Percentiles rank a stretch among this genome's conserved stretches.
phyloP scores from a whole-genome alignment of 2,888 invertebrate genomes.

The Andricus curvator region DNA sequence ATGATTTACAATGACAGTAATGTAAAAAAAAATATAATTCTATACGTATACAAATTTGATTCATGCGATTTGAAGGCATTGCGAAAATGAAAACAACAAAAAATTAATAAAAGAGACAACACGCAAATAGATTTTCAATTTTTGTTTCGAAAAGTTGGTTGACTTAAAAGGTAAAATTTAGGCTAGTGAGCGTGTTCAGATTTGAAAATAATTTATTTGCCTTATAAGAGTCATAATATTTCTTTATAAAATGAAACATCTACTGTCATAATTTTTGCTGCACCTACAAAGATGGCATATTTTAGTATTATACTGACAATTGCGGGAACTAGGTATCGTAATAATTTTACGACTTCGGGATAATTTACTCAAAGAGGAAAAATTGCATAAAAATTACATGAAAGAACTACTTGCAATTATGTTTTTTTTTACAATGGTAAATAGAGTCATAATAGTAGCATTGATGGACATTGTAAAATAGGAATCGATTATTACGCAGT shows the following conservation, averaged over 20 bases:
- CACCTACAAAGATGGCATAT: background rate
- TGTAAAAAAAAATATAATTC: too few relatives aligned
- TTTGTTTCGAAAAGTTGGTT: too few relatives aligned
- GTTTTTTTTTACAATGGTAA: background rate
- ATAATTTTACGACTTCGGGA: conserved; percentile 5
- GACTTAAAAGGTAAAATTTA: too few relatives aligned
- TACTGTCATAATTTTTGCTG: background rate
- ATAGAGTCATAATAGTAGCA: conserved; percentile 4
- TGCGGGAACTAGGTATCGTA: background rate
- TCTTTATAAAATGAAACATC: background rate
- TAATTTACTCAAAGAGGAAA: background rate
- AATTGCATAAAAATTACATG: background rate
- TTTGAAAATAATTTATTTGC: too few relatives aligned
- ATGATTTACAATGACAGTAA: too few relatives aligned
- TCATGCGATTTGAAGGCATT: too few relatives aligned
- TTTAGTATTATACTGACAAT: conserved; percentile 4
- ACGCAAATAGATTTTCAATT: too few relatives aligned
- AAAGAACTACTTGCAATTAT: conserved; percentile 18
- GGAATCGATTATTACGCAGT: conserved; percentile 1
- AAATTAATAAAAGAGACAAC: too few relatives aligned
- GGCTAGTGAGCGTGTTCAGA: too few relatives aligned
- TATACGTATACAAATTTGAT: too few relatives aligned
- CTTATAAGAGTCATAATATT: too few relatives aligned
- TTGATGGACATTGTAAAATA: background rate
- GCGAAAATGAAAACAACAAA: too few relatives aligned